Evolutionary conservation across 1,140 invertebrate genomes (phyloP).

Genomic region (Triops longicaudatus): DNA sequence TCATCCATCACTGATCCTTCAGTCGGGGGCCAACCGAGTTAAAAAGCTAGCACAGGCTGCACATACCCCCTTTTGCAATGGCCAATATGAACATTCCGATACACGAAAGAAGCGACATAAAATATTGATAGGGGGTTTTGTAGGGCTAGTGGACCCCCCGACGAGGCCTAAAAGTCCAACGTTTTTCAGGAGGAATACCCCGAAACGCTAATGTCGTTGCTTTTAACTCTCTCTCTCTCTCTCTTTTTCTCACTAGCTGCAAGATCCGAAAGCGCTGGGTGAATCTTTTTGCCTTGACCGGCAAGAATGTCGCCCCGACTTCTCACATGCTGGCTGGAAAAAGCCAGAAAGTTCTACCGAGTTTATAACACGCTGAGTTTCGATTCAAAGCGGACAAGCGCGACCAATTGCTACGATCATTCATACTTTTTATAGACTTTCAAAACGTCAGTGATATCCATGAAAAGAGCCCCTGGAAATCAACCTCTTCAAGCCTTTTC

Average conservation of each 20-base stretch:
- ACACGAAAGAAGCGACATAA: conserved; percentile 9
- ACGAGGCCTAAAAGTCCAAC: neutral
- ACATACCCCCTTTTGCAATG: neutral
- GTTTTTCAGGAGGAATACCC: neutral
- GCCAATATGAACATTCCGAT: neutral
- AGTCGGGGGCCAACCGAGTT: neutral
- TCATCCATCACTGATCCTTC: neutral
- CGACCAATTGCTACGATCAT: conserved; percentile 7
- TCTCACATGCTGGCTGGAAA: neutral
- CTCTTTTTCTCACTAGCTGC: neutral
- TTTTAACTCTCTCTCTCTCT: neutral
- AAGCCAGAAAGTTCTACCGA: neutral
- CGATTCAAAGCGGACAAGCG: conserved; percentile 10
- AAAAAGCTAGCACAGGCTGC: neutral
- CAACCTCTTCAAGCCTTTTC: neutral
- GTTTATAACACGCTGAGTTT: conserved; percentile 12
- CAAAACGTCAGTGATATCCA: conserved; percentile 3
- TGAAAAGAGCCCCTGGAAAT: neutral
- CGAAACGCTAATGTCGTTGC: neutral
- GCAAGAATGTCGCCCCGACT: neutral
- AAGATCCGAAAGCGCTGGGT: neutral
- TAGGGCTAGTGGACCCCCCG: conserved; percentile 4
- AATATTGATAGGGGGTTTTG: conserved; percentile 12
- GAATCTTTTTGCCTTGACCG: neutral
- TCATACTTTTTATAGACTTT: conserved; percentile 9